phyloP scores from a whole-genome alignment of 1,140 invertebrate species.

The Penaeus chinensis region DNA sequence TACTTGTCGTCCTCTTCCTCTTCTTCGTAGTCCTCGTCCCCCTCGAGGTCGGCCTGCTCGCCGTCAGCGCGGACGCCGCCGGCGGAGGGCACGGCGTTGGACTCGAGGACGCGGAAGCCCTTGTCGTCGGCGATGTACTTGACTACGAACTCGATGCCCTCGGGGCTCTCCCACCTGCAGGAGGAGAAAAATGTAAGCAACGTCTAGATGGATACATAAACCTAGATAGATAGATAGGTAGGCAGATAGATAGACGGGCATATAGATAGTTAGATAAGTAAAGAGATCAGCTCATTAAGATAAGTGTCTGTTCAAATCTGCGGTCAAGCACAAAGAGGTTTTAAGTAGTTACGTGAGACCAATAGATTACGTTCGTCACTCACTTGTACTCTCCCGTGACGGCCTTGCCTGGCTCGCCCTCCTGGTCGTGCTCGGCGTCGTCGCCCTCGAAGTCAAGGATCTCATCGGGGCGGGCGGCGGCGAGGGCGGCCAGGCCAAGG shows the following conservation, averaged over 20 bases:
- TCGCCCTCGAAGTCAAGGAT: constrained; percentile 50
- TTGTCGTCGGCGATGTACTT: constrained; percentile 59
- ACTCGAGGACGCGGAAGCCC: constrained; percentile 51
- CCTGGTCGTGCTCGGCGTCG: constrained; percentile 52
- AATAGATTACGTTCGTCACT: neutral
- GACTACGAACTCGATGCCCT: constrained; percentile 43
- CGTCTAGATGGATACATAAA: too few species aligned
- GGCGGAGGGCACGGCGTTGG: constrained; percentile 50
- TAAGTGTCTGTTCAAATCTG: too few species aligned
- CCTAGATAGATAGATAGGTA: too few species aligned
- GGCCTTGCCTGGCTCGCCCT: constrained; percentile 19
- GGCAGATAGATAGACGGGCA: too few species aligned
- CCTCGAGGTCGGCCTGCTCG: constrained; percentile 40
- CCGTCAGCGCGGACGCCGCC: constrained; percentile 32
- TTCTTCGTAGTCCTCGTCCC: constrained; percentile 3
- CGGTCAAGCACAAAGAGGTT: too few species aligned
- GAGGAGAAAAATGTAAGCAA: neutral
- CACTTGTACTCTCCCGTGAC: constrained; percentile 54
- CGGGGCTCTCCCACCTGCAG: constrained; percentile 53
- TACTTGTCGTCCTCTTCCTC: neutral
- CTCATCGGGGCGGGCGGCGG: constrained; percentile 39
- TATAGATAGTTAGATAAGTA: too few species aligned
- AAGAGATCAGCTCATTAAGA: too few species aligned
- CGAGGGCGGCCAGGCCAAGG: constrained; percentile 41
- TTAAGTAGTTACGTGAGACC: too few species aligned